Conservation (phyloP, 2,113 vertebrate genomes). For the Anolis carolinensis region DNA sequence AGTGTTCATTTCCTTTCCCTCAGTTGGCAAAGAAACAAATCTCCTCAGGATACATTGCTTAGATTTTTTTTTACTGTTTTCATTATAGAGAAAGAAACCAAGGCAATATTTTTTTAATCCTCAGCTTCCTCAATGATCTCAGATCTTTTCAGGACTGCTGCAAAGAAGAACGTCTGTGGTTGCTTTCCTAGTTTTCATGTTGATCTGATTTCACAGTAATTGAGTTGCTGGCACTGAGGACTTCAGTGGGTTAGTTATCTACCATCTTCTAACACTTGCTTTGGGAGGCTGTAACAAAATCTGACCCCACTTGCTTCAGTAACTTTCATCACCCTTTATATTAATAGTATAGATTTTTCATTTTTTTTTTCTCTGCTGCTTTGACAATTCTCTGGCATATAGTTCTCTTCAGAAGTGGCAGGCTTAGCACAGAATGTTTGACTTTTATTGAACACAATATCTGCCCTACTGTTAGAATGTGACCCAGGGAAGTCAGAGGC, state of each 20-base stretch:
- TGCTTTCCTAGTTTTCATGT: background rate
- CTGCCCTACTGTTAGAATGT: rapidly evolving
- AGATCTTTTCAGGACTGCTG: background rate
- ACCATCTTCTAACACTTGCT: background rate
- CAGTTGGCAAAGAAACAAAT: background rate
- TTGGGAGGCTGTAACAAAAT: rapidly evolving
- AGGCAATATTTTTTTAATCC: background rate
- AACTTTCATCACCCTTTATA: background rate
- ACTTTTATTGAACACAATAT: background rate
- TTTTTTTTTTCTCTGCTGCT: background rate
- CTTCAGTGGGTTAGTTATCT: background rate
- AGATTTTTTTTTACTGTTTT: background rate
- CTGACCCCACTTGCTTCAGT: rapidly evolving
- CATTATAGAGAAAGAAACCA: rapidly evolving
- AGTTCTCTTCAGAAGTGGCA: background rate
- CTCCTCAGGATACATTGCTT: background rate
- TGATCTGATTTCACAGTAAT: background rate
- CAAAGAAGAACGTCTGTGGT: rapidly evolving
- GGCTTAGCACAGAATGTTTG: background rate
- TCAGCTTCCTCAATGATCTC: rapidly evolving
- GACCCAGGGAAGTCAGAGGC: background rate
- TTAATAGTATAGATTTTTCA: background rate
- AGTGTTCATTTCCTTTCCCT: constrained; percentile 17
- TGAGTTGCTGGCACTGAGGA: background rate
- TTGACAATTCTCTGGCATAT: background rate